Evolutionary conservation across 2,797 vertebrate genomes (phyloP).

Genomic region (Mycteria americana): DNA sequence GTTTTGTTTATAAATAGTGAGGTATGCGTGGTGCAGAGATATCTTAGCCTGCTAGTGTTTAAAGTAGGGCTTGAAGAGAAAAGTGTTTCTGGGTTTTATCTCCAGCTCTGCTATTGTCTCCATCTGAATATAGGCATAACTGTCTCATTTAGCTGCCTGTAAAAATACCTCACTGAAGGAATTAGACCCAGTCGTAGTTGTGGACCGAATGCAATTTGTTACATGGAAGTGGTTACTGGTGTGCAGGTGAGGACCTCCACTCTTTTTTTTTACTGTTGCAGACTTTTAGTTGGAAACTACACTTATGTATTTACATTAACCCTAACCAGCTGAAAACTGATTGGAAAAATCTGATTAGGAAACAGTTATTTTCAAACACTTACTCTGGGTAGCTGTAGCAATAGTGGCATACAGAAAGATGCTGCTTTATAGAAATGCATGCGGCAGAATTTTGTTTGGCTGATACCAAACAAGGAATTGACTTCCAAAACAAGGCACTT

Average conservation of each 20-base stretch:
- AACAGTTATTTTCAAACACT: not conserved
- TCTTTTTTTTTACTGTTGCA: not conserved
- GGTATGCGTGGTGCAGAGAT: not conserved
- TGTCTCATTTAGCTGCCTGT: not conserved
- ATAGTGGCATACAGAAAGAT: not conserved
- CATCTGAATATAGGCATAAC: not conserved
- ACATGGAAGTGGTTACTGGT: not conserved
- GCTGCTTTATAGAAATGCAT: not conserved
- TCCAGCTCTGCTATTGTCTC: not conserved
- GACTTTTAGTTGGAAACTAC: not conserved
- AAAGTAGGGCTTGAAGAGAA: not conserved
- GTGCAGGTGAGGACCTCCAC: not conserved
- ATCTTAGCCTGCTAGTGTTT: not conserved
- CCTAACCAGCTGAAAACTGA: not conserved
- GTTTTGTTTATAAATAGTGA: not conserved
- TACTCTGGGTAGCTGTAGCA: not conserved
- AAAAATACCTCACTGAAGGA: not conserved
- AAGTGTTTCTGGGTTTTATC: not conserved
- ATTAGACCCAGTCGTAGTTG: not conserved
- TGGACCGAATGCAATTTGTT: rapidly evolving
- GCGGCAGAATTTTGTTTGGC: not conserved
- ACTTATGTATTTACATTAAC: not conserved
- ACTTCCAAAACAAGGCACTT: not conserved
- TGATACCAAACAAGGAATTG: not conserved
- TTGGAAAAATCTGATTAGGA: not conserved